A percentile compares a stretch with the other conserved stretches of the same genome.
phyloP scores from a whole-genome alignment of 64 coral and sea anemone genomes.

The Montipora capricornis region DNA sequence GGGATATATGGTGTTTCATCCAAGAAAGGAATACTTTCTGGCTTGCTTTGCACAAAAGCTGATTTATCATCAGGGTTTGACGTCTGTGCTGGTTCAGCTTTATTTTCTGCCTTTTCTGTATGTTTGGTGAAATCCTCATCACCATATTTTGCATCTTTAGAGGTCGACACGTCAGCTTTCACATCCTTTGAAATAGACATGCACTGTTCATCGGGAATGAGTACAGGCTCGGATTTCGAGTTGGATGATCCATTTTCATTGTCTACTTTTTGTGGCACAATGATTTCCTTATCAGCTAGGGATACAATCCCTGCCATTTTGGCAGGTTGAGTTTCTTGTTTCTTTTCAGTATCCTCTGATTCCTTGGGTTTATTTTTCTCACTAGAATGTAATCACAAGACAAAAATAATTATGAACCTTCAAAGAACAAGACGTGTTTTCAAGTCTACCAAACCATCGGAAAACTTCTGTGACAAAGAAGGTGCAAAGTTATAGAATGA shows the following conservation, averaged over 20 bases:
- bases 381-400: not conserved
- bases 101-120: not conserved
- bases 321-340: not conserved
- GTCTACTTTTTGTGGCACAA: not conserved
- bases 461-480: too few relatives aligned
- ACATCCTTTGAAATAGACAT: not conserved
- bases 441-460: too few relatives aligned
- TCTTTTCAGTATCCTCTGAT: not conserved
- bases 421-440: too few relatives aligned
- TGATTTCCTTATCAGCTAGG: not conserved
- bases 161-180: not conserved
- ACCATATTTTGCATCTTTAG: not conserved
- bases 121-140: not conserved
- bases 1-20: slow-evolving; percentile 11
- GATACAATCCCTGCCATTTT: too few relatives aligned
- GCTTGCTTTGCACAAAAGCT: not conserved
- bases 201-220: not conserved
- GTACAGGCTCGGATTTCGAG: not conserved
- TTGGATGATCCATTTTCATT: not conserved
- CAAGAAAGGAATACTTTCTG: slow-evolving; percentile 23
- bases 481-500: too few relatives aligned
- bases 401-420: not conserved
- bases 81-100: not conserved
- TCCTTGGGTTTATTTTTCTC: not conserved
- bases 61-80: not conserved